Conservation (phyloP, 2,113 vertebrate genomes). For the Hyperopisus bebe region DNA sequence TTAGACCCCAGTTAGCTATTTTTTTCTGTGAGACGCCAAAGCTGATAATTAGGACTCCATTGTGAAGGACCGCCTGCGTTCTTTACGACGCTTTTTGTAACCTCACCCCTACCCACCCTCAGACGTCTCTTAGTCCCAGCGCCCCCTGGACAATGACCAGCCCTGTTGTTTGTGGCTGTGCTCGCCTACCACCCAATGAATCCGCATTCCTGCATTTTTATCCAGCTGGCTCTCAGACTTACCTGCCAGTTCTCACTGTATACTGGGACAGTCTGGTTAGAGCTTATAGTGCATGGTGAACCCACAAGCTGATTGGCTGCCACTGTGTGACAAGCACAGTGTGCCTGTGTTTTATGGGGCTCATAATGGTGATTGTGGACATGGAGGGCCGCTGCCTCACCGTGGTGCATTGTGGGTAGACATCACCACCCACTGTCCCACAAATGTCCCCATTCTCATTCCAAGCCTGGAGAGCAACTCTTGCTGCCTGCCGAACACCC, state of each 20-base stretch:
- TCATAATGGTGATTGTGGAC: background rate
- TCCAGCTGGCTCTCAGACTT: background rate
- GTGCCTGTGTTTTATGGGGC: background rate
- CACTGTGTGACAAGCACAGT: background rate
- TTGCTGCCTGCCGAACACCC: background rate
- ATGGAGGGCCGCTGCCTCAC: background rate
- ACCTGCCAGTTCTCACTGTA: background rate
- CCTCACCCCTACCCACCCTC: background rate
- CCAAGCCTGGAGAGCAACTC: background rate
- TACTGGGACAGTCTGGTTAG: background rate
- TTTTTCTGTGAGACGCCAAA: background rate
- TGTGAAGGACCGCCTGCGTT: background rate
- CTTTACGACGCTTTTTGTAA: background rate
- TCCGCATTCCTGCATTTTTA: background rate
- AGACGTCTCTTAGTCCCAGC: background rate
- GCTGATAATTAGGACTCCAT: background rate
- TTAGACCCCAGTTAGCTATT: background rate
- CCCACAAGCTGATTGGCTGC: background rate
- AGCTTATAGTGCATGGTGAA: background rate
- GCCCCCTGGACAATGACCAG: background rate
- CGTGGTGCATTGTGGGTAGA: background rate
- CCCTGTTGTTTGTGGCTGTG: background rate
- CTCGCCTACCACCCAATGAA: background rate
- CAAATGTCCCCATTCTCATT: background rate
- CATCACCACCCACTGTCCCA: background rate